Evolutionary conservation across 2,113 vertebrate species (phyloP), one percentile per base, ranked within the genome.

Genomic region (Lepus europaeus): DNA sequence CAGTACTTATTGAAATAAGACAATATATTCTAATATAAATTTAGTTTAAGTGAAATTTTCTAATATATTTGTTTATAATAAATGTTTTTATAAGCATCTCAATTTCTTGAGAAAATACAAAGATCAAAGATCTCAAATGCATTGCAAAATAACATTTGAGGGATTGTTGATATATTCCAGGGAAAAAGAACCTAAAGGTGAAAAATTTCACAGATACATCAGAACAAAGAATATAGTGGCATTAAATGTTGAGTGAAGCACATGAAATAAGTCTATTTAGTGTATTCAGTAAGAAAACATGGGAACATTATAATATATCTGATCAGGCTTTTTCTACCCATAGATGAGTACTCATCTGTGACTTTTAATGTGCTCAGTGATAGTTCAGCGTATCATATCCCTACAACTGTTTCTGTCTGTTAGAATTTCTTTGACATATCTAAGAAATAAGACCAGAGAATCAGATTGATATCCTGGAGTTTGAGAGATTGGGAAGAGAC

Each of bases 71-170:
- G 27, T 89, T 84, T 36, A 70, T 68, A 87, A 91, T 84, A 1
- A 5, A 92, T 87, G 13, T 87, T 25, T 80, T 92, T 90, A 29
- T 85, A 80, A 93, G 91, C n/a, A 85, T 66, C 66, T 87, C 63
- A 68, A 1, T 86, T 95, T 95, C 45, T 69, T 84, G 2, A 85
- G 31, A 89, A 56, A 87, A 68, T 66, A 39, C 16, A 92, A 92
- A 45, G 45, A 45, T 45, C 6, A 7, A 95, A 59, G 17, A 64
- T 70, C 25, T 89, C 70, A 84, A 17, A 82, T 76, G 33, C 20
- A 80, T 73, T 69, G 87, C 51, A 89, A 93, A 87, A 87, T 93
- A 13, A 69, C 49, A 91, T 66, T 93, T 96, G 80, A 92, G 3
- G 4, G 3, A 83, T 6, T 89, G 39, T 23, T 84, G 16, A 76